These are phyloP conservation scores for Scaptomyza caliginosa DNA, from an alignment of 2,888 invertebrate genomes.

Conservation along the genomic window DNA sequence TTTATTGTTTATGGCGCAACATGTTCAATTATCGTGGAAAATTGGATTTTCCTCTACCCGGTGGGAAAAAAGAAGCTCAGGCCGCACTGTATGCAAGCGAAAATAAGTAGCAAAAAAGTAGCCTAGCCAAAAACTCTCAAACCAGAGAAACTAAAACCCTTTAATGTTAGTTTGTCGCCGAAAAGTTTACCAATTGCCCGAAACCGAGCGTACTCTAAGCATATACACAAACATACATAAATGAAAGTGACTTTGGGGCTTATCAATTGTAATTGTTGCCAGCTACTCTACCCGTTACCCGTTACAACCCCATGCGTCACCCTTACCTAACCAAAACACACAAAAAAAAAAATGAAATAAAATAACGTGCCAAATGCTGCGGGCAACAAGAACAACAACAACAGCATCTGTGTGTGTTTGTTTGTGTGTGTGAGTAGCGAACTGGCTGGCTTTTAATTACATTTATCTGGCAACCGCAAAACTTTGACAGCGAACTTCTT, in stretches of 20 bases:
- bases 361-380: conserved; percentile 66
- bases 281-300: not conserved
- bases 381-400: conserved; percentile 65
- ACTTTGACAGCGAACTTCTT: conserved; percentile 55
- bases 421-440: conserved; percentile 22
- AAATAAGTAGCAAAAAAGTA: not conserved
- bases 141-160: conserved; percentile 8
- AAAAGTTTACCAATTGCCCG: conserved; percentile 66
- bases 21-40: conserved; percentile 74
- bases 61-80: conserved; percentile 29
- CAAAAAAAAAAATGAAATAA: conserved; percentile 7
- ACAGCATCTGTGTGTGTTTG: conserved; percentile 28
- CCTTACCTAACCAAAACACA: conserved; percentile 3
- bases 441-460: conserved; percentile 66
- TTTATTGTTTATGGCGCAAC: conserved; percentile 74
- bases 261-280: conserved; percentile 75
- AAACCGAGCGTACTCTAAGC: conserved; percentile 17
- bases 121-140: not conserved
- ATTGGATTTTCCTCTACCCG: conserved; percentile 58
- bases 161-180: conserved; percentile 35
- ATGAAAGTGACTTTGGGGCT: conserved; percentile 77
- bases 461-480: conserved; percentile 66
- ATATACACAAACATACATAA: conserved; percentile 49
- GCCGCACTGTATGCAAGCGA: not conserved
- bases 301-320: not conserved